Percentiles rank a stretch among this genome's conserved stretches.
phyloP scores from a whole-genome alignment of 2,113 vertebrate genomes.

The Deroptyus accipitrinus region DNA sequence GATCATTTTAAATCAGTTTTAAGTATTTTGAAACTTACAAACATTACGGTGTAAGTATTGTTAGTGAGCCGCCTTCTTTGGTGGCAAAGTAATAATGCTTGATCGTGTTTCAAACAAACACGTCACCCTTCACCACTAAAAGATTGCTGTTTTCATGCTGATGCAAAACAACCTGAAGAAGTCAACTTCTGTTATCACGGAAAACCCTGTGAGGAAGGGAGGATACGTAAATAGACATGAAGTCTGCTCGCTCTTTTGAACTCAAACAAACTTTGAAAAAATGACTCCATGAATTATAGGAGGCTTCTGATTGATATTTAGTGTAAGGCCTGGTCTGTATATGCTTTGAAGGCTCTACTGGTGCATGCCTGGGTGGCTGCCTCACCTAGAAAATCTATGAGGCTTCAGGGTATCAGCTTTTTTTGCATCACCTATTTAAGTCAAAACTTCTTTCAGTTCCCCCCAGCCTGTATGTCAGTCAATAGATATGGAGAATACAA shows the following conservation, averaged over 20 bases:
- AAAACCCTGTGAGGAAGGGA: not conserved
- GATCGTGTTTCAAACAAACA: not conserved
- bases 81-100: not conserved
- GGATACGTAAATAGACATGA: not conserved
- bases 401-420: not conserved
- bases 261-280: not conserved
- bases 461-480: not conserved
- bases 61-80: not conserved
- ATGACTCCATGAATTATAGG: not conserved
- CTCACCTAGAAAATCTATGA: not conserved
- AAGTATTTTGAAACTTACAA: not conserved
- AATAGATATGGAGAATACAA: not conserved
- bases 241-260: not conserved
- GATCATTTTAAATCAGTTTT: not conserved
- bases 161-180: not conserved
- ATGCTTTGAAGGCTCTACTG: not conserved
- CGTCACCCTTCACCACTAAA: not conserved
- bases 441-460: not conserved
- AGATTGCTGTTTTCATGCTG: not conserved
- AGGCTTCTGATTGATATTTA: not conserved
- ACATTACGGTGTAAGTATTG: not conserved
- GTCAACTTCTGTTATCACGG: not conserved
- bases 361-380: not conserved
- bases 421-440: not conserved
- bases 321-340: not conserved